These are phyloP conservation scores for Clamator glandarius DNA, from an alignment of 2,797 vertebrate genomes.

Conservation along the genomic window DNA sequence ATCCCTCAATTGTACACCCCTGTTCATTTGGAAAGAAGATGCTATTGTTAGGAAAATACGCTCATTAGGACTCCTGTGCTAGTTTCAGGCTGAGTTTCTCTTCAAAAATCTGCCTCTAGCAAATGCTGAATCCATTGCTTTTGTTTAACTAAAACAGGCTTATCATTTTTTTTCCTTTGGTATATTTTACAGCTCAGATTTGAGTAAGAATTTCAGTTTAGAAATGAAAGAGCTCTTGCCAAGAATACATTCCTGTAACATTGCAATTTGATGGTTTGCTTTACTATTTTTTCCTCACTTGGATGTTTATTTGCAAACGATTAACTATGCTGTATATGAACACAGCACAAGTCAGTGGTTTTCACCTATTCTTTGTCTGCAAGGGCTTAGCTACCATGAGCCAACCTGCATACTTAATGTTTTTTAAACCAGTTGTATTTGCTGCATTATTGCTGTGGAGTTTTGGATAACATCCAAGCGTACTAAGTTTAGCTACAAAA, in stretches of 20 bases:
- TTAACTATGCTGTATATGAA: background rate
- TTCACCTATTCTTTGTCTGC: constrained; percentile 40
- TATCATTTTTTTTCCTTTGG: background rate
- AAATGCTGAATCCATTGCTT: constrained; percentile 46
- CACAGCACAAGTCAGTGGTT: background rate
- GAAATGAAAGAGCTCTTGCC: constrained; percentile 37
- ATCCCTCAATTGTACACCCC: background rate
- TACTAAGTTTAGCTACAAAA: constrained; percentile 68
- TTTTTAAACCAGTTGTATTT: constrained; percentile 47
- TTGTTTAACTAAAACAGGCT: constrained; percentile 61
- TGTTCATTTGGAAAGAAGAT: background rate
- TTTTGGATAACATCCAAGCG: constrained; percentile 33
- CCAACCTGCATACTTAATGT: constrained; percentile 32
- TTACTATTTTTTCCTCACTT: background rate
- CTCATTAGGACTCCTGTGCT: constrained; percentile 64
- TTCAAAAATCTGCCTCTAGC: constrained; percentile 44
- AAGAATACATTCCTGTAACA: constrained; percentile 49
- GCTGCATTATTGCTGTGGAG: constrained; percentile 16
- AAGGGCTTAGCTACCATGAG: constrained; percentile 19
- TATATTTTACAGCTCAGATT: constrained; percentile 35
- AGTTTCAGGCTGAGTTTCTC: constrained; percentile 38
- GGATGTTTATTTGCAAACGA: constrained; percentile 54
- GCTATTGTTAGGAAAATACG: constrained; percentile 6
- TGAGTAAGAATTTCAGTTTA: constrained; percentile 14
- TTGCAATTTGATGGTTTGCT: constrained; percentile 37